Base-by-base conservation (phyloP, 2,797 vertebrate species). In the Schizothorax lantsangensis region DNA sequence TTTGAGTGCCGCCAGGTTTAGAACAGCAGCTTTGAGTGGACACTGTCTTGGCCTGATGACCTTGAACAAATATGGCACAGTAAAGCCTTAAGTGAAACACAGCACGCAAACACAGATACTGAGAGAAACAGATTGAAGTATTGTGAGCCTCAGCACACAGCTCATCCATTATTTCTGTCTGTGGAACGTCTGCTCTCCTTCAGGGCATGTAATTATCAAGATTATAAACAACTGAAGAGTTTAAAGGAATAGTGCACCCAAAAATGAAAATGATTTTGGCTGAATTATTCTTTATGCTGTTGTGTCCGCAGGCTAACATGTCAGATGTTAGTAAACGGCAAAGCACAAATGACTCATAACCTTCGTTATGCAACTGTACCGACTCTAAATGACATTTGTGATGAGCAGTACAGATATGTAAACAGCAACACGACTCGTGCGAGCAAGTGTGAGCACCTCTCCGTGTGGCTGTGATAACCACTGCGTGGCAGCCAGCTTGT, bases 151-250 rank as follows among this genome's bases (percentile, higher is more conserved):
- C 52, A 66, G 81, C 72, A 72, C 33, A 77, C 71, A 30, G 36
- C 68, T 77, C 54, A 82, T 49, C 86, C 64, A 66, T 73, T 85
- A 81, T 77, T 72, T 84, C 38, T 54, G 64, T 77, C 54, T 68
- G 21, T 80, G 74, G 19, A 47, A 43, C 7, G 17, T 84, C 54
- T 83, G 73, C 64, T 84, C 33, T 79, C 30, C 69, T 83, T 40
- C 86, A 79, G 57, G 4, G 82, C 79, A 86, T 89, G 75, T 88
- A 77, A 88, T 86, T 86, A 59, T 89, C 33, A 66, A 72, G 73
- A 85, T 88, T 64, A 90, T 90, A 89, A 87, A 92, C 90, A 43
- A 66, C 26, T 68, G 47, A 49, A 81, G 11, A 36, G 43, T 79
- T 79, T 79, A 64, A 45, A 45, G n/a, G 15, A 79, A 6, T 19